phyloP scores from a whole-genome alignment of 2,113 vertebrate species.

The Syrrhaptes paradoxus region DNA sequence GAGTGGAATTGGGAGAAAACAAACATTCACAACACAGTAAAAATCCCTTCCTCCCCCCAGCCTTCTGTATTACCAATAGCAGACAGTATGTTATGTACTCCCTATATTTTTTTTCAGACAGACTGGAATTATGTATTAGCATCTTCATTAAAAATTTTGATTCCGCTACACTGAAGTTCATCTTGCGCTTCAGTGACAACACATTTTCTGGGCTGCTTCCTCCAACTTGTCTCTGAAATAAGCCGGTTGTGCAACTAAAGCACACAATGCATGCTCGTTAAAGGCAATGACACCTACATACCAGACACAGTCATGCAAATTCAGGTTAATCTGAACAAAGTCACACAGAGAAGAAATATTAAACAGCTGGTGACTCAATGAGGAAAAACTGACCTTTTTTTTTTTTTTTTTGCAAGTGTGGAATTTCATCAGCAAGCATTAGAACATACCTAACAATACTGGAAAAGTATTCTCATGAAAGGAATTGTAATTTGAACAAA shows the following conservation, averaged over 20 bases:
- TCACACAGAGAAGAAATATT: background rate
- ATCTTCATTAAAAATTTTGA: background rate
- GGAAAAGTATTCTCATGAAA: background rate
- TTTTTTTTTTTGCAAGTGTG: no score
- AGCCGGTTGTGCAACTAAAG: background rate
- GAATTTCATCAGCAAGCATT: background rate
- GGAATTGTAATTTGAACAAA: background rate
- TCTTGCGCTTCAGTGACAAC: background rate
- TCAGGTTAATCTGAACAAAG: background rate
- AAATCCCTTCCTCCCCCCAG: background rate
- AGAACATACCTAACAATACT: background rate
- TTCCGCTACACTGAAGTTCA: background rate
- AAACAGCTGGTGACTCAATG: background rate
- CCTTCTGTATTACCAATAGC: background rate
- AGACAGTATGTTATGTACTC: background rate
- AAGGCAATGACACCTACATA: background rate
- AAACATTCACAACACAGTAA: background rate
- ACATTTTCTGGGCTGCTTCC: background rate
- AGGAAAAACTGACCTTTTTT: background rate
- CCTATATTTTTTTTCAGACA: background rate
- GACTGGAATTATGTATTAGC: background rate
- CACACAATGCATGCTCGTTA: background rate
- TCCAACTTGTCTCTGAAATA: background rate
- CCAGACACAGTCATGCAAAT: background rate
- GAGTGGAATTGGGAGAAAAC: background rate